Evolutionary conservation across 2,797 vertebrate species (phyloP).

Genomic region (Onychomys arenicola): DNA sequence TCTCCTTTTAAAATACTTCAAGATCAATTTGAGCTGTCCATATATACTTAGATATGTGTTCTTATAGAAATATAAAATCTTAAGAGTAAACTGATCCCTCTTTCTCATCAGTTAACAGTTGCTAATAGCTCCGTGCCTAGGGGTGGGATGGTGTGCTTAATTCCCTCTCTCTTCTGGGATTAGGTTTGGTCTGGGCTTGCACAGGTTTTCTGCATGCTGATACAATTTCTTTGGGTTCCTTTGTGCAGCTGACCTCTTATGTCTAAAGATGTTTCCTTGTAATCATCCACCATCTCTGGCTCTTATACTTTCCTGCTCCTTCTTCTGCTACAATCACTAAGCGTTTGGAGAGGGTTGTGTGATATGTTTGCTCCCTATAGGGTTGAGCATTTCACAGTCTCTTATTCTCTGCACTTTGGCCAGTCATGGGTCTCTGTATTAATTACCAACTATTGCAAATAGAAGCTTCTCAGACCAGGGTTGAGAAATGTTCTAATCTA

Average conservation of each 20-base stretch:
- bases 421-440: not conserved
- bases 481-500: not conserved
- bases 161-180: not conserved
- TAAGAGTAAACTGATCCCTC: not conserved
- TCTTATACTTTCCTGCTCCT: accelerated
- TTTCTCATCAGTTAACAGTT: not conserved
- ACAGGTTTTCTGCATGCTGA: not conserved
- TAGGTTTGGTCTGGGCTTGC: not conserved
- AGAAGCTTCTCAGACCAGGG: not conserved
- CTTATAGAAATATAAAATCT: not conserved
- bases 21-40: not conserved
- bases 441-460: not conserved
- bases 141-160: not conserved
- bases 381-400: not conserved
- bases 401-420: not conserved
- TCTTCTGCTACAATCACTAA: not conserved
- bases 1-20: not conserved
- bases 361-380: not conserved
- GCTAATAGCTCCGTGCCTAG: not conserved
- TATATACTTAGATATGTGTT: not conserved
- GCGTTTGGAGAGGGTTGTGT: not conserved
- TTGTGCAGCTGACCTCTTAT: not conserved
- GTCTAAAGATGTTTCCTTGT: not conserved
- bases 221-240: not conserved
- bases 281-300: not conserved